Conservation (phyloP, 2,113 vertebrate genomes). For the Excalfactoria chinensis region DNA sequence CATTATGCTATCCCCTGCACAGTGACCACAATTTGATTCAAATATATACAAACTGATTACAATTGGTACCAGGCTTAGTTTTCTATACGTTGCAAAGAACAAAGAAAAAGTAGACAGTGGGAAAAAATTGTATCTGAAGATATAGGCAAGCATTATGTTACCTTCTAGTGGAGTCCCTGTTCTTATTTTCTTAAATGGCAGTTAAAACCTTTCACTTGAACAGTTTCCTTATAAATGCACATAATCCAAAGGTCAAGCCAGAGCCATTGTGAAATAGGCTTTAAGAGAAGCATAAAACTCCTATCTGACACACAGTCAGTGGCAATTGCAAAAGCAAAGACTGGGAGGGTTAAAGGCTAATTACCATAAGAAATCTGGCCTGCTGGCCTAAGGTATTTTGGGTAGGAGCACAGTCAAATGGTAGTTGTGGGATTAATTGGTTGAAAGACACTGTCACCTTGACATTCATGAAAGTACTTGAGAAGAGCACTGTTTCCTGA, state of each 20-base stretch:
- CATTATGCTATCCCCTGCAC: background rate
- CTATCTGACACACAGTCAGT: background rate
- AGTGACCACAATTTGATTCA: background rate
- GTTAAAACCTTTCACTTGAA: constrained; percentile 13
- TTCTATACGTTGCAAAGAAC: background rate
- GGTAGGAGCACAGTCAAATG: constrained; percentile 32
- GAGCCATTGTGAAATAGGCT: constrained; percentile 32
- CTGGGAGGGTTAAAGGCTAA: constrained; percentile 58
- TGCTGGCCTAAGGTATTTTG: constrained; percentile 17
- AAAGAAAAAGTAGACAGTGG: background rate
- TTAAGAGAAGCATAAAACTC: constrained; percentile 62
- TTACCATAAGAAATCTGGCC: constrained; percentile 51
- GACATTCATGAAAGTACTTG: constrained; percentile 52
- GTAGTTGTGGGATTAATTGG: constrained; percentile 62
- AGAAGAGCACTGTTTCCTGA: constrained; percentile 41
- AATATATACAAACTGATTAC: background rate
- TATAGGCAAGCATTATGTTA: background rate
- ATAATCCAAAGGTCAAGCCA: constrained; percentile 24
- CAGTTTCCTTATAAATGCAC: constrained; percentile 50
- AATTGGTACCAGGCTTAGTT: background rate
- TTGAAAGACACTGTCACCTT: constrained; percentile 54
- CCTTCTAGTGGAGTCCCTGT: background rate
- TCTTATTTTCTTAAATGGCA: background rate
- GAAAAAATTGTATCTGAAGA: background rate
- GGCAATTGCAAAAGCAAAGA: constrained; percentile 46